Percentiles rank a stretch among this genome's conserved stretches.
These are phyloP conservation scores for Drosophila serrata DNA, from an alignment of 1,140 invertebrate species.

Conservation along the genomic window DNA sequence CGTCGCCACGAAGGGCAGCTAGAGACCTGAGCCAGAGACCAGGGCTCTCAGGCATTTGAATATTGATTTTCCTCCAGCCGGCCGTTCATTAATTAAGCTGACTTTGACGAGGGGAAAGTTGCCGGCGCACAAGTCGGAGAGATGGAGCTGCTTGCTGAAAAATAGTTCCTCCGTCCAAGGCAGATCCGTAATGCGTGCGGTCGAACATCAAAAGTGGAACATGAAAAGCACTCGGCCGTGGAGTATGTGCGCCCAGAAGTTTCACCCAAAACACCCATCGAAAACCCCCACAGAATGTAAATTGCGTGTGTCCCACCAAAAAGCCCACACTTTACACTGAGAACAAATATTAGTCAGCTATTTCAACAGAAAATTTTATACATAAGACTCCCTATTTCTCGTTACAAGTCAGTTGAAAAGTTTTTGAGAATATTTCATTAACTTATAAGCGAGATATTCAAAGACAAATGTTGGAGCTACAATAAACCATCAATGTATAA, in stretches of 20 bases:
- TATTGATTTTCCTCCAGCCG: conserved; percentile 68
- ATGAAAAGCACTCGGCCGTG: conserved; percentile 68
- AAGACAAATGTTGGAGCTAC: no score
- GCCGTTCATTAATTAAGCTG: conserved; percentile 75
- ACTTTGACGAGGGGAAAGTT: conserved; percentile 80
- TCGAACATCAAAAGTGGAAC: conserved; percentile 73
- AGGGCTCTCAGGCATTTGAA: conserved; percentile 42
- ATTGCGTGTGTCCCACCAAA: conserved; percentile 36
- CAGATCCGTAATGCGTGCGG: conserved; percentile 58
- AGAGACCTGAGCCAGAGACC: conserved; percentile 14
- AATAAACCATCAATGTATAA: no score
- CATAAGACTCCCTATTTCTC: not conserved
- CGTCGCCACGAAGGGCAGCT: conserved; percentile 57
- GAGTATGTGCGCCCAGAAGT: conserved; percentile 50
- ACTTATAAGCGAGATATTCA: no score
- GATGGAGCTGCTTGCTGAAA: conserved; percentile 20
- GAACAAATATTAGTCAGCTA: not conserved
- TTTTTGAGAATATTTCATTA: no score
- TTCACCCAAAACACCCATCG: conserved; percentile 22
- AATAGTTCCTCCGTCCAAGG: conserved; percentile 45
- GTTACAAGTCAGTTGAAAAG: no score
- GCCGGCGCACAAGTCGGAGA: conserved; percentile 33
- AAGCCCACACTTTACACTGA: not conserved
- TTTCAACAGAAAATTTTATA: not conserved
- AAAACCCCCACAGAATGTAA: conserved; percentile 18